Conservation (phyloP, 2,888 invertebrate species). For the Phrixothrix hirtus region DNA sequence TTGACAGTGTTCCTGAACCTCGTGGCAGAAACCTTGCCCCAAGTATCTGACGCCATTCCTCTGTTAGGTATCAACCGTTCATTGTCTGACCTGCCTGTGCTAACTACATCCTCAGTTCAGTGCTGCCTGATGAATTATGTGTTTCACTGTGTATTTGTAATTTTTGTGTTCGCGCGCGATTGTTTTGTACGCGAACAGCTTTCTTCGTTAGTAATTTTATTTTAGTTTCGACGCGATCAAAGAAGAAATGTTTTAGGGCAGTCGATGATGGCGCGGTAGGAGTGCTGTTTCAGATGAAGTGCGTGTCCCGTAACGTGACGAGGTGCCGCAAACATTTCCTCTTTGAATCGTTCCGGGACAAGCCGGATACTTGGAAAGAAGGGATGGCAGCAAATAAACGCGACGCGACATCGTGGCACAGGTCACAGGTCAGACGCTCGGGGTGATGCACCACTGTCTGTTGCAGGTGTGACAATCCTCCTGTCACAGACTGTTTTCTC, state of each 20-base stretch:
- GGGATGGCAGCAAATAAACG: conserved; percentile 38
- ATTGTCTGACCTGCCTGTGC: conserved; percentile 59
- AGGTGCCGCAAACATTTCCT: conserved; percentile 55
- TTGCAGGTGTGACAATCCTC: conserved; percentile 98
- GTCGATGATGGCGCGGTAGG: conserved; percentile 39
- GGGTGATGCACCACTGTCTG: conserved; percentile 63
- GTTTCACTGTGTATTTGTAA: conserved; percentile 56
- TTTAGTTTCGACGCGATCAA: conserved; percentile 47
- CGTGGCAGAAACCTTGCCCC: conserved; percentile 99
- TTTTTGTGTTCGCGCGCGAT: conserved; percentile 54
- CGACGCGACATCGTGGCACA: conserved; percentile 47
- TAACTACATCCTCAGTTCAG: conserved; percentile 54
- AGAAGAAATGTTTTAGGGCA: conserved; percentile 57
- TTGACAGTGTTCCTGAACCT: conserved; percentile 99
- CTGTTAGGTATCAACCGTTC: conserved; percentile 85
- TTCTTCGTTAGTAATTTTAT: conserved; percentile 30
- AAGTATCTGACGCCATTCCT: conserved; percentile 99
- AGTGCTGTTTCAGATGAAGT: conserved; percentile 41
- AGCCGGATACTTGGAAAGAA: conserved; percentile 55
- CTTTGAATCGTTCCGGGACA: conserved; percentile 54
- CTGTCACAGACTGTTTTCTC: conserved; percentile 99
- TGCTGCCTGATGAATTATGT: conserved; percentile 56
- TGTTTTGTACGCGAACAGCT: conserved; percentile 37
- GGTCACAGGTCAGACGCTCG: conserved; percentile 57
- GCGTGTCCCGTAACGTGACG: conserved; percentile 34